Conservation (phyloP, 2,888 invertebrate species). For the Orchestes rusci region DNA sequence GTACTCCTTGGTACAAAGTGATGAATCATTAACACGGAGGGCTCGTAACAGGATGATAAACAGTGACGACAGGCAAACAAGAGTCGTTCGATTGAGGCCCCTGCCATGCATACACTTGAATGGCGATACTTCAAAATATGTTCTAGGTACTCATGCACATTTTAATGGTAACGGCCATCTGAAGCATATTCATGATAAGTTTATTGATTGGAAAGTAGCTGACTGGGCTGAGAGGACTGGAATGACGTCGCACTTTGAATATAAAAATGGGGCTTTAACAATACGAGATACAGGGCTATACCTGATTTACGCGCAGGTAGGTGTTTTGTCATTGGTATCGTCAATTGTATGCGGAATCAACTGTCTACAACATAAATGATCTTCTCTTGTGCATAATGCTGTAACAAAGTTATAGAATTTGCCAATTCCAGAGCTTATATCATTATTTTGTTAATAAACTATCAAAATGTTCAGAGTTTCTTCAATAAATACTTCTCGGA, state of each 20-base stretch:
- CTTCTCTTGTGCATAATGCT: too few relatives aligned
- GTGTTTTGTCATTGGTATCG: too few relatives aligned
- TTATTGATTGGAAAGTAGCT: constrained; percentile 60
- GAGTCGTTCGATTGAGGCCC: constrained; percentile 36
- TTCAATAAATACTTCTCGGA: neutral
- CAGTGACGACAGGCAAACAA: too few relatives aligned
- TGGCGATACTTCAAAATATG: constrained; percentile 56
- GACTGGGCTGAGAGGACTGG: constrained; percentile 56
- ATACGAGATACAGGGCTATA: constrained; percentile 67
- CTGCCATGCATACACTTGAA: constrained; percentile 56
- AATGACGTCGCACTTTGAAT: constrained; percentile 54
- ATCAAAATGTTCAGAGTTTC: too few relatives aligned
- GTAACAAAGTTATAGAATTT: too few relatives aligned
- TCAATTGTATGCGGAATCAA: too few relatives aligned
- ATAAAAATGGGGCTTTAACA: constrained; percentile 57
- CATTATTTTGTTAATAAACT: too few relatives aligned
- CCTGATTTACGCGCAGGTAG: constrained; percentile 67
- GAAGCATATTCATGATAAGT: constrained; percentile 55
- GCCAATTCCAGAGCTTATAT: too few relatives aligned
- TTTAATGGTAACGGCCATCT: constrained; percentile 62
- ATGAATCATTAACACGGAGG: too few relatives aligned
- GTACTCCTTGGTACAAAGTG: too few relatives aligned
- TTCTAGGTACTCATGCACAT: constrained; percentile 49
- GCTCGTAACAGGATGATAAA: too few relatives aligned
- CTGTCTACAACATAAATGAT: too few relatives aligned